Base-by-base conservation (phyloP, 2,888 invertebrate species). In the Oconnorella tubifera region DNA sequence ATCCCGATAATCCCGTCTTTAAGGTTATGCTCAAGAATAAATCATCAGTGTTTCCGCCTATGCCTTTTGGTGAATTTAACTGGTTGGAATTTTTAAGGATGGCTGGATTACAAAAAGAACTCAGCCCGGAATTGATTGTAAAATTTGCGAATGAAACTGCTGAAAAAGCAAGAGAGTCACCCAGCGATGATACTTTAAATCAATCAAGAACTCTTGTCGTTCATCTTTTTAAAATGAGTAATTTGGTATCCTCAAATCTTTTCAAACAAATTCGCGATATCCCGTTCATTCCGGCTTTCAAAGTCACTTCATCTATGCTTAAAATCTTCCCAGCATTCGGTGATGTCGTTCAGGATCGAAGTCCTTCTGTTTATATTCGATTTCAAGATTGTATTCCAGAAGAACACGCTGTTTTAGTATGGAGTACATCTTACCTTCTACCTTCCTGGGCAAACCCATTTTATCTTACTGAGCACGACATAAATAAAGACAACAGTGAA, bases 371-470 rank as follows among this genome's bases (percentile, higher is more conserved):
- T 25, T 73, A 72, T 58, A 69, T 74, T 6, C 58, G 66, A 6
- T 72, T 73, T 66, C 60, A 62, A 29, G 70, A 70, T 14, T 68
- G 73, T 3, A 48, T 72, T 2, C 64, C 72, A 3, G 72, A 70
- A 33, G 65, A 51, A 14, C 65, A 74, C 33, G 70, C 71, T 51
- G 63, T 61, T 48, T 56, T 70, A 28, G 66, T 64, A 6, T 74
- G 74, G 74, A 67, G 68, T 19, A 69, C 67, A 33, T 33, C 59
- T 1, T 62, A 65, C 55, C 58, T 74, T 6, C 65, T 74, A 1
- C 74, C 74, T 4, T 59, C 68, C 60, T 74, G 74, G 74, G 74
- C 74, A 0, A 70, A 74, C 66, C 73, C 73, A 1, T 59, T 60
- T 56, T 59, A 69, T 33, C 66, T 70, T 19, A 66, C 63, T 40